A percentile compares a stretch with the other conserved stretches of the same genome.
phyloP scores from a whole-genome alignment of 2,113 vertebrate species.

The Vulpes ferrilata region DNA sequence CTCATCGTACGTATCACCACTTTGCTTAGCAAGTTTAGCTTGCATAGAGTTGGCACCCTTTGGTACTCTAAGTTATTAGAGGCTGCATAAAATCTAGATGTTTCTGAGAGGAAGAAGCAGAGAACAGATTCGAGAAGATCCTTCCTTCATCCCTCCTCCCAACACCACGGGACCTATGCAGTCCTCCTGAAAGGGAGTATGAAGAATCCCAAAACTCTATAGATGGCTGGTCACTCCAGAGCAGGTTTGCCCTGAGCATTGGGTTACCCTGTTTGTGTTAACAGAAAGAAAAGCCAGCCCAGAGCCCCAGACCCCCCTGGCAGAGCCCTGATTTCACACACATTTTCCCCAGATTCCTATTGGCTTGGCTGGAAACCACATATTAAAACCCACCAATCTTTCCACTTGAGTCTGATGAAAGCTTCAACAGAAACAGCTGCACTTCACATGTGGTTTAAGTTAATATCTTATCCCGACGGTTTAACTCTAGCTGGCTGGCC shows the following conservation, averaged over 20 bases:
- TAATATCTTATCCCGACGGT: constrained; percentile 86
- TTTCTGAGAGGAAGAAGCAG: constrained; percentile 8
- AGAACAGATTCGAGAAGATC: background rate
- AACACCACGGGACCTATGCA: too few species aligned
- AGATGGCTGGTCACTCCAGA: background rate
- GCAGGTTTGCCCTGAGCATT: constrained; percentile 70
- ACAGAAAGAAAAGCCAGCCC: constrained; percentile 77
- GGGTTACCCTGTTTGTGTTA: constrained; percentile 80
- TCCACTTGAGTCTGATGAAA: constrained; percentile 90
- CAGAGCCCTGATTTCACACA: constrained; percentile 87
- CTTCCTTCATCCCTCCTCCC: background rate
- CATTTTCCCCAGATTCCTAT: constrained; percentile 89
- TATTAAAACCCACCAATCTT: constrained; percentile 93
- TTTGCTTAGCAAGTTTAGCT: background rate
- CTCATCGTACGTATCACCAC: background rate
- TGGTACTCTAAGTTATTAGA: background rate
- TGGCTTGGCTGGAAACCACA: constrained; percentile 89
- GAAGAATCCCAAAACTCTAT: background rate
- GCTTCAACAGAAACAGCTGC: constrained; percentile 90
- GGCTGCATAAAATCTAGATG: constrained; percentile 39
- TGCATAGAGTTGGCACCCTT: background rate
- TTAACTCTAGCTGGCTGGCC: constrained; percentile 87
- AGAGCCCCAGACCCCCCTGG: constrained; percentile 81
- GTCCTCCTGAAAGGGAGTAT: background rate
- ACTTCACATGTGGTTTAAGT: constrained; percentile 90